phyloP scores from a whole-genome alignment of 2,797 vertebrate species.

The Bucorvus abyssinicus region DNA sequence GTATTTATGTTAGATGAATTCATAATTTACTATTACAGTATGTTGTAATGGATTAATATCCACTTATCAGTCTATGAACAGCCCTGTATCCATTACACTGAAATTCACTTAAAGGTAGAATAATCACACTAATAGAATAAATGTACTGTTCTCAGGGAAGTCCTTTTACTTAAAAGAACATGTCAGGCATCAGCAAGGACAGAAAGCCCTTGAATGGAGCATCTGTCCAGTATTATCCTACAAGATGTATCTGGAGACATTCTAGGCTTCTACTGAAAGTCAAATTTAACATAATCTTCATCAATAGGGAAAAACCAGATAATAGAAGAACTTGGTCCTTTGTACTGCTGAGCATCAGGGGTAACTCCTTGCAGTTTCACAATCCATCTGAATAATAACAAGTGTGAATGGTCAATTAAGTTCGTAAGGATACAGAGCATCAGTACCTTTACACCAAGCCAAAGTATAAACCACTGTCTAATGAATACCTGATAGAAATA shows the following conservation, averaged over 20 bases:
- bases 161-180: background rate
- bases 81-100: conserved; percentile 1
- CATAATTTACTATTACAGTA: conserved; percentile 46
- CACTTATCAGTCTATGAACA: conserved; percentile 47
- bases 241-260: background rate
- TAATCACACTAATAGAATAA: conserved; percentile 60
- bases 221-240: background rate
- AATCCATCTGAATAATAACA: background rate
- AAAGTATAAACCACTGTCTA: background rate
- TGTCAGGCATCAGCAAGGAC: background rate
- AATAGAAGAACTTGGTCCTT: background rate
- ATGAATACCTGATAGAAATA: background rate
- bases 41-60: conserved; percentile 49
- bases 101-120: conserved; percentile 42
- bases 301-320: background rate
- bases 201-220: background rate
- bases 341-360: background rate
- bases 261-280: background rate
- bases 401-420: background rate
- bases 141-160: background rate
- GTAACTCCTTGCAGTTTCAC: background rate
- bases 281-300: background rate
- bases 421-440: background rate
- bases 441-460: background rate
- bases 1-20: conserved; percentile 58